Evolutionary conservation across 2,888 invertebrate species (phyloP).

Genomic region (Vesta saturnalis): DNA sequence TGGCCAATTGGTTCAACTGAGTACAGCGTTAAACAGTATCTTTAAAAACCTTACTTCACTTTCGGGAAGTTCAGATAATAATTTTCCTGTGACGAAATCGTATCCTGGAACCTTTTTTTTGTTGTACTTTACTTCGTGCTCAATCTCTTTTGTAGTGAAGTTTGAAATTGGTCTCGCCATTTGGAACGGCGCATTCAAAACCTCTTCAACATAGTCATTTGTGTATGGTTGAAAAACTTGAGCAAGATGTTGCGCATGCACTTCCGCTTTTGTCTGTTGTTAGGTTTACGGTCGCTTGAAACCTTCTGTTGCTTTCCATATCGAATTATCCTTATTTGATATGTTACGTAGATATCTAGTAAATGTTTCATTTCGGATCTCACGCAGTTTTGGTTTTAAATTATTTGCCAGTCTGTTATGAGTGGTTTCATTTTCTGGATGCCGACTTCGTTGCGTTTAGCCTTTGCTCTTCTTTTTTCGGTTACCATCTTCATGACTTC

Average conservation of each 20-base stretch:
- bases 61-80: no score
- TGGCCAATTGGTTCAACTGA: no score
- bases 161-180: background rate
- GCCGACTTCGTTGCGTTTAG: no score
- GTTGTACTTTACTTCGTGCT: slow-evolving; percentile 1
- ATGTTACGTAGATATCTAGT: background rate
- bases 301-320: no score
- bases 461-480: no score
- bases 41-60: no score
- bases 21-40: no score
- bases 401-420: background rate
- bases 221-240: background rate
- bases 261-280: background rate
- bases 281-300: background rate
- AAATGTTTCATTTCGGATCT: background rate
- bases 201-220: background rate
- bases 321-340: no score
- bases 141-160: slow-evolving; percentile 3
- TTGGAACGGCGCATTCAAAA: slow-evolving; percentile 10
- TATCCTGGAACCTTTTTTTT: no score
- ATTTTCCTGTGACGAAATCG: no score
- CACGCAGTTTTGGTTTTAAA: background rate
- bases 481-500: no score
- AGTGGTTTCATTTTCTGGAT: background rate
- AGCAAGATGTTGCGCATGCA: background rate